Base-by-base conservation (phyloP, 1,140 invertebrate genomes). In the Papilio machaon region DNA sequence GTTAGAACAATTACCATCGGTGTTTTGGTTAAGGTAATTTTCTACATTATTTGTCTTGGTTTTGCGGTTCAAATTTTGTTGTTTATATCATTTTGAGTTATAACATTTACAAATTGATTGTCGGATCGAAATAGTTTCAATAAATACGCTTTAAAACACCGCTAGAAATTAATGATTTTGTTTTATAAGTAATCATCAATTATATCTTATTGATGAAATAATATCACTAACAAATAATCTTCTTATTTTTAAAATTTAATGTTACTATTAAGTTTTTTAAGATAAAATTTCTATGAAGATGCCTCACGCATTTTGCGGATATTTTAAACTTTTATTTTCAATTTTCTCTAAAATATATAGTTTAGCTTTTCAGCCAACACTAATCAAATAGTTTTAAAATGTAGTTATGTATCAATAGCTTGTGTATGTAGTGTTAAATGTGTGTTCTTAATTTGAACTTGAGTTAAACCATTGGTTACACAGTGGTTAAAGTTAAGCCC, bases 1-100 rank as follows among this genome's bases (percentile, higher is more conserved):
- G 23, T 76, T 17, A 35, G 19, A 30, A 30, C 49, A 8, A 23
- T 76, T 35, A 17, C 6, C 30, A 49, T 54, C 9, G 30, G 19
- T 47, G 47, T 35, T 35, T 52, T 52, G 74, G 49, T 47, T 17
- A 76, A 76, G 74, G 74, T 76, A 76, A 76, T 76, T 52, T 52
- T 54, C 13, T 52, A 30, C 13, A n/a, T 19, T 76, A 54, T 49
- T 76, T 0, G 73, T 64, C 13, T 70, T 15, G n/a, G 30, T 11
- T 70, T 70, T 17, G 60, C 23, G 5, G 30, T 70, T 38, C 3
- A 35, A 5, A 70, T 70, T 70, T 70, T 70, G 30, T 70, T 70
- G 11, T 23, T 64, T 23, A 23, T 23, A 64, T 11, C 23, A 30
- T 64, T 64, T 64, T 64, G 60, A 64, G 3, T 67, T 67, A 67